Evolutionary conservation across 2,113 vertebrate species (phyloP).

Genomic region (Cisticola juncidis): DNA sequence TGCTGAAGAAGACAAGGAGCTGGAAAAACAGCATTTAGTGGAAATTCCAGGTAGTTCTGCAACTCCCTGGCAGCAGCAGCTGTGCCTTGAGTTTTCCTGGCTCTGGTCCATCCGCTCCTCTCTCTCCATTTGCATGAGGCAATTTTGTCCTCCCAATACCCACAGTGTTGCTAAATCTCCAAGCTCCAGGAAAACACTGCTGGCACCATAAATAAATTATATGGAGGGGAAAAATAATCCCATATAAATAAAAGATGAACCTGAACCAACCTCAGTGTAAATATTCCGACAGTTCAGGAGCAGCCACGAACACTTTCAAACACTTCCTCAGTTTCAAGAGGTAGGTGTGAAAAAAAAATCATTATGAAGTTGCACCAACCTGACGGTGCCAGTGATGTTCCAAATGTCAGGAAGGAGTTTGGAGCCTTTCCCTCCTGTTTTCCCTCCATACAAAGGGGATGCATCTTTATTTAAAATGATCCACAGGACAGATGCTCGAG

Average conservation of each 20-base stretch:
- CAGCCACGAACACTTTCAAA: neutral
- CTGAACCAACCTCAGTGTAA: neutral
- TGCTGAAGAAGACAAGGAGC: neutral
- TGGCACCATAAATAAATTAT: neutral
- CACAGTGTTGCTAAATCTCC: neutral
- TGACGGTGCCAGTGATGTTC: neutral
- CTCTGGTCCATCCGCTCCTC: neutral
- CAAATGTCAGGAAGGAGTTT: neutral
- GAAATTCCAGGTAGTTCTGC: neutral
- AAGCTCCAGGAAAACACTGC: neutral
- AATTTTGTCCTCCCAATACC: neutral
- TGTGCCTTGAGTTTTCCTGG: neutral
- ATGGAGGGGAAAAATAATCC: neutral
- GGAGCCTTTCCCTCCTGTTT: neutral
- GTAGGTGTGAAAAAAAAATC: neutral
- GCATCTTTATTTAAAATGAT: neutral
- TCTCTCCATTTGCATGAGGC: neutral
- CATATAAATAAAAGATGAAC: conserved; percentile 13
- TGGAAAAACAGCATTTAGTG: neutral
- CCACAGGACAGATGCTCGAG: neutral
- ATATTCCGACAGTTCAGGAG: neutral
- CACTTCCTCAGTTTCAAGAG: neutral
- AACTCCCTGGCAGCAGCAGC: neutral
- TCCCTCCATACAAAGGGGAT: neutral
- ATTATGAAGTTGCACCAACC: neutral